A percentile compares a stretch with the other conserved stretches of the same genome.
These are phyloP conservation scores for Bombyx huttoni DNA, from an alignment of 2,888 invertebrate genomes.

Conservation along the genomic window DNA sequence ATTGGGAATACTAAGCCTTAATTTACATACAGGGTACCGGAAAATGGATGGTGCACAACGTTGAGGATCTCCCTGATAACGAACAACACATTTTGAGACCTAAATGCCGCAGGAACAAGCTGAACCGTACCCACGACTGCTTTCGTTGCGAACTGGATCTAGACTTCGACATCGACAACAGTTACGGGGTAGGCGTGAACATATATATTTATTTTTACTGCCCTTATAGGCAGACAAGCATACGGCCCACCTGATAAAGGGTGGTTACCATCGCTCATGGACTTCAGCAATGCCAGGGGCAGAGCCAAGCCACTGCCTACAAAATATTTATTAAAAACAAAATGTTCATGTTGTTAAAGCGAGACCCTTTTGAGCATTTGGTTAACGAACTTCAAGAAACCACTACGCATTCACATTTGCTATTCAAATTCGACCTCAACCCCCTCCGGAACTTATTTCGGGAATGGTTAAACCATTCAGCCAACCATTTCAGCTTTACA, in stretches of 20 bases:
- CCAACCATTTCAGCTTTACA: slow-evolving; percentile 17
- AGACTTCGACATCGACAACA: not conserved
- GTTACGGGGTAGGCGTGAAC: not conserved
- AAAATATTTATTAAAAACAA: too few relatives aligned
- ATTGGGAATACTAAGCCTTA: too few relatives aligned
- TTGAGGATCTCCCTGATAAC: not conserved
- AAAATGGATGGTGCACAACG: slow-evolving; percentile 2
- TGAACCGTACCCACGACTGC: slow-evolving; percentile 10
- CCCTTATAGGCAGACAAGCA: too few relatives aligned
- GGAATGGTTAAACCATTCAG: not conserved
- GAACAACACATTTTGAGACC: slow-evolving; percentile 2
- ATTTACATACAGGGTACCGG: slow-evolving; percentile 6
- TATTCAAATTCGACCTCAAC: not conserved
- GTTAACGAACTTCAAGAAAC: too few relatives aligned
- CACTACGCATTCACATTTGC: not conserved
- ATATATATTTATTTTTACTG: too few relatives aligned
- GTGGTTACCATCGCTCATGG: too few relatives aligned
- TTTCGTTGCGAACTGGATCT: slow-evolving; percentile 1
- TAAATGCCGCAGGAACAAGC: slow-evolving; percentile 4
- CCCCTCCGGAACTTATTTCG: not conserved
- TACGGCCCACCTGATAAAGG: too few relatives aligned
- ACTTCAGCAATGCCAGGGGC: too few relatives aligned
- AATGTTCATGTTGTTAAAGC: too few relatives aligned
- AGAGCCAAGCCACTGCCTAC: too few relatives aligned
- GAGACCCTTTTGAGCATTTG: too few relatives aligned